Base-by-base conservation (phyloP, 2,888 invertebrate genomes). In the Parnassius glacialis region DNA sequence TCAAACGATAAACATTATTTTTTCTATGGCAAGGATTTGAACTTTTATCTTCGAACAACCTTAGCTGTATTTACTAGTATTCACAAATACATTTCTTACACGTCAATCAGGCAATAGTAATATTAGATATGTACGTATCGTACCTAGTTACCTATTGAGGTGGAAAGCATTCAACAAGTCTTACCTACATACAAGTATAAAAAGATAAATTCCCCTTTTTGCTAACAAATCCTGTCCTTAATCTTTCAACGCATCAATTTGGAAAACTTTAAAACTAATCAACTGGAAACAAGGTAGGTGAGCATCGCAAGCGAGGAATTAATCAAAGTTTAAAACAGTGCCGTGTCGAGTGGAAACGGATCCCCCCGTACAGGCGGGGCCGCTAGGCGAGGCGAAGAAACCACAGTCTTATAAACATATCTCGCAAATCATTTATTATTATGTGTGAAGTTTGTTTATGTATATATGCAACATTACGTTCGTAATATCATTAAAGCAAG, bases 251-350 rank as follows among this genome's bases (percentile, higher is more conserved):
- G 50, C 25, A 64, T 66, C 62, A 65, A 65, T 68, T 66, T 63
- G 63, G 62, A 62, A 68, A 70, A 67, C 70, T 69, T 63, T 65
- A 67, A 61, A 71, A 80, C 80, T 87, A 85, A 87, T 87, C 87
- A 87, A 79, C 76, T 74, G 76, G 76, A 81, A 85, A 87, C 85
- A 81, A 81, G 83, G 80, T 79, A 82, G 76, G 79, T 76, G 76
- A 77, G 75, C 77, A 77, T 70, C 51, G 63, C 74, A 74, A 78
- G 86, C 81, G 78, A 79, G 83, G 83, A 85, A 90, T 90, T 90
- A 90, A 90, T 90, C 90, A 90, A 90, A 90, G 90, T 90, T 90
- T 85, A 76, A 87, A 90, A 90, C 90, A 90, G 87, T 83, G 77
- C 84, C 84, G 76, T 88, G 88, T 89, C 79, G 81, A 81, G 78